phyloP scores from a whole-genome alignment of 2,113 vertebrate species.

The Mus pahari region DNA sequence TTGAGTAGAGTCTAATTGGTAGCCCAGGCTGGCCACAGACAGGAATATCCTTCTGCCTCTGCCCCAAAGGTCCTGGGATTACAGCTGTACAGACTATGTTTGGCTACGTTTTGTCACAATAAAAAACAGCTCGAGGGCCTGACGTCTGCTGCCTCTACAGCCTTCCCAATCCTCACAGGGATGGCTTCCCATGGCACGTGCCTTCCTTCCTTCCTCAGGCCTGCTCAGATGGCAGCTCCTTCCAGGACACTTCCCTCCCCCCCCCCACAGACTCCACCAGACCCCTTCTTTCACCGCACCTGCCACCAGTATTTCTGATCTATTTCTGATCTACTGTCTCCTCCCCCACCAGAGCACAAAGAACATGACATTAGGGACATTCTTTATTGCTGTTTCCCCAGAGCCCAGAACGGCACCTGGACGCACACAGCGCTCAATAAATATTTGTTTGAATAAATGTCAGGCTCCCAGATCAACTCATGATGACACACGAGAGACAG shows the following conservation, averaged over 20 bases:
- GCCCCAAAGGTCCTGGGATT: not conserved
- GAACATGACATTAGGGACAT: not conserved
- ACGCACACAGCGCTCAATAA: not conserved
- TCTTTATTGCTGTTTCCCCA: not conserved
- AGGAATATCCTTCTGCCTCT: not conserved
- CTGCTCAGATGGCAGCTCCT: not conserved
- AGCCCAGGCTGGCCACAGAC: not conserved
- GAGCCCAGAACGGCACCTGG: not conserved
- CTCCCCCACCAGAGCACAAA: not conserved
- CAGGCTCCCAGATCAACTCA: conserved; percentile 15
- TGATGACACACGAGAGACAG: not conserved
- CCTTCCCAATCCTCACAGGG: not conserved
- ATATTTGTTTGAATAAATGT: not conserved
- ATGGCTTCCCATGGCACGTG: not conserved
- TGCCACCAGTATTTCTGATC: not conserved
- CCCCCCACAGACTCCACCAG: not conserved
- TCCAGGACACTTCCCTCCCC: not conserved
- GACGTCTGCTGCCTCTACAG: not conserved
- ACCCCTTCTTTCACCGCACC: not conserved
- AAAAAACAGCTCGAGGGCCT: not conserved
- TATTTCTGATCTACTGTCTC: not conserved
- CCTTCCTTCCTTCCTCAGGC: not conserved
- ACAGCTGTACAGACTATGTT: not conserved
- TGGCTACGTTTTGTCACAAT: not conserved
- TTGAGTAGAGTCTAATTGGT: not conserved